A percentile compares a stretch with the other conserved stretches of the same genome.
Conservation (phyloP, 2,797 vertebrate species). For the Chromobotia macracanthus region DNA sequence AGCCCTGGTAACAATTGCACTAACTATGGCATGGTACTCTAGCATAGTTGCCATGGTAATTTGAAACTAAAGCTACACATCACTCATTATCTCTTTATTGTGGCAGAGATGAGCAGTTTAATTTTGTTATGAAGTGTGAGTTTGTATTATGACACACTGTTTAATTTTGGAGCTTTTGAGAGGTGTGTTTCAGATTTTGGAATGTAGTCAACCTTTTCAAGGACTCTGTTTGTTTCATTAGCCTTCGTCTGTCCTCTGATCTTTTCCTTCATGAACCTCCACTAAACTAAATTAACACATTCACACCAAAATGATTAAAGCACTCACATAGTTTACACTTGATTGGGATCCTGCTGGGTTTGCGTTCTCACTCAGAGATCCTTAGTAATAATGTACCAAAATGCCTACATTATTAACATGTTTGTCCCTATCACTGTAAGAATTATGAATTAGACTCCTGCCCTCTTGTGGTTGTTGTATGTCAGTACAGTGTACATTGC, state of each 20-base stretch:
- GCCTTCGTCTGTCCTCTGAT: background rate
- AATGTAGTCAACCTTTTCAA: slow-evolving; percentile 3
- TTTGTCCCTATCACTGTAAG: background rate
- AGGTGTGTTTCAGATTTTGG: background rate
- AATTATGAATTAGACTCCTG: slow-evolving; percentile 27
- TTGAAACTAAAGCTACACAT: background rate
- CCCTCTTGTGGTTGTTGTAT: slow-evolving; percentile 50
- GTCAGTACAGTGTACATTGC: background rate
- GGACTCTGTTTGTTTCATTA: slow-evolving; percentile 9
- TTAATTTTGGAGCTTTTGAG: slow-evolving; percentile 3
- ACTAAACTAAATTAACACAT: slow-evolving; percentile 11
- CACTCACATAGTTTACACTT: background rate
- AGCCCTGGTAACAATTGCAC: background rate
- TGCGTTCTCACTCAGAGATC: slow-evolving; percentile 16
- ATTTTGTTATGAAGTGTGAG: background rate
- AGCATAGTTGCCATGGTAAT: background rate
- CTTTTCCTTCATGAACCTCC: background rate
- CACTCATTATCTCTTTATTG: background rate
- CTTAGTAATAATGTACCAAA: slow-evolving; percentile 13
- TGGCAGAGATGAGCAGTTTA: background rate
- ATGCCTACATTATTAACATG: background rate
- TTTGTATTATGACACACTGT: background rate
- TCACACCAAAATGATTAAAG: background rate
- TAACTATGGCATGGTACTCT: background rate
- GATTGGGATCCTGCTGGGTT: background rate